Evolutionary conservation across 2,797 vertebrate species (phyloP), one percentile per base, ranked within the genome.

Genomic region (Petrocephalus schoutedeni): DNA sequence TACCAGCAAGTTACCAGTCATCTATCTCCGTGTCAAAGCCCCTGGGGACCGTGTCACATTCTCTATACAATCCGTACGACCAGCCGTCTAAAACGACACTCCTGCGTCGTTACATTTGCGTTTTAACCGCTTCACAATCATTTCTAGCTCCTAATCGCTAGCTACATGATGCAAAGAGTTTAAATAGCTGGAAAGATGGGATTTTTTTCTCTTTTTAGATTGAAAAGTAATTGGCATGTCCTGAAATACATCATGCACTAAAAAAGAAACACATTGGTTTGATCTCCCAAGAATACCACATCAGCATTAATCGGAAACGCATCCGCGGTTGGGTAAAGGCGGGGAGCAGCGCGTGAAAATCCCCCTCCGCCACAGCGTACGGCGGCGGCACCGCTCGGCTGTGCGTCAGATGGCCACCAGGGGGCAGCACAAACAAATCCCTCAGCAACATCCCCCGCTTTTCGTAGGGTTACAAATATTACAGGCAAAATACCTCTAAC

Each of bases 351-450:
- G 41, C 36, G 71, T 28, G 36, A 77, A 45, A 77, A 19, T 45
- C 7, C 41, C 71, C 71, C 71, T 45, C 41, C 7, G 7, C 14
- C 36, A 45, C 16, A 16, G 32, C 0, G 12, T 41, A 2, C 4
- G 14, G 16, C 28, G 16, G 12, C 32, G 14, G 19, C 14, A 45
- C 16, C 36, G 32, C 19, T 77, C 14, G 36, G 32, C 36, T 77
- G 71, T 74, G 71, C 36, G 41, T 16, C 71, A 45, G 14, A 8
- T n/a, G 12, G 71, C 71, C 71, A 77, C 36, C 71, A 77, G 80
- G 41, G 85, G 85, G 89, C 83, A 82, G 57, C 74, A 86, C 2
- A 86, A 57, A 64, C 85, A 64, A 61, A 86, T 64, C 19, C 12
- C 58, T 49, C 10, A 45, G 7, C 41, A 61, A 23, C 19, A 23